A percentile compares a stretch with the other conserved stretches of the same genome.
Evolutionary conservation across 2,888 invertebrate genomes (phyloP).

Genomic region (Ypsolopha sequella): DNA sequence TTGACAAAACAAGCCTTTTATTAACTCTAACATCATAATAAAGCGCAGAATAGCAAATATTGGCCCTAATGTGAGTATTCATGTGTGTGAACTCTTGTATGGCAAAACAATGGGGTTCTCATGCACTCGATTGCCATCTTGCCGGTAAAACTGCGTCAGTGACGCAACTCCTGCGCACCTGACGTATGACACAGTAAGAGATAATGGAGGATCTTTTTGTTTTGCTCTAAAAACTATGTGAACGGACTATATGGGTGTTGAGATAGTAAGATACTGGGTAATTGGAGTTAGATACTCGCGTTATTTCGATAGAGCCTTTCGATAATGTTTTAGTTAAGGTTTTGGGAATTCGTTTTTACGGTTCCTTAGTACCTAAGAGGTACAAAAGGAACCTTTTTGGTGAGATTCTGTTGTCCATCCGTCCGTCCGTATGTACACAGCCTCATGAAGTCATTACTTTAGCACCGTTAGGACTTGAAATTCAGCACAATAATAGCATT

Average conservation of each 20-base stretch:
- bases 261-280: constrained; percentile 23
- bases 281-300: background rate
- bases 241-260: constrained; percentile 46
- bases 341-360: no score
- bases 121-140: constrained; percentile 55
- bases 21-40: background rate
- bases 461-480: no score
- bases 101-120: constrained; percentile 46
- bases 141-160: constrained; percentile 48
- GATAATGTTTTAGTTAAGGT: no score
- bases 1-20: background rate
- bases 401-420: no score
- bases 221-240: constrained; percentile 38
- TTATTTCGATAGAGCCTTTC: no score
- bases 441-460: no score
- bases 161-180: constrained; percentile 44
- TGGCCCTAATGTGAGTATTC: constrained; percentile 24
- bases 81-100: constrained; percentile 49
- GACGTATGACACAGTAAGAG: constrained; percentile 34
- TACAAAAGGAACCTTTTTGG: no score
- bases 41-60: background rate
- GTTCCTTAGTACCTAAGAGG: no score
- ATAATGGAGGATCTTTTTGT: constrained; percentile 59
- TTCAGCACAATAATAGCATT: no score
- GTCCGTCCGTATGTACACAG: no score